Evolutionary conservation across 2,888 invertebrate species (phyloP).

Genomic region (Cephonodes hylas): DNA sequence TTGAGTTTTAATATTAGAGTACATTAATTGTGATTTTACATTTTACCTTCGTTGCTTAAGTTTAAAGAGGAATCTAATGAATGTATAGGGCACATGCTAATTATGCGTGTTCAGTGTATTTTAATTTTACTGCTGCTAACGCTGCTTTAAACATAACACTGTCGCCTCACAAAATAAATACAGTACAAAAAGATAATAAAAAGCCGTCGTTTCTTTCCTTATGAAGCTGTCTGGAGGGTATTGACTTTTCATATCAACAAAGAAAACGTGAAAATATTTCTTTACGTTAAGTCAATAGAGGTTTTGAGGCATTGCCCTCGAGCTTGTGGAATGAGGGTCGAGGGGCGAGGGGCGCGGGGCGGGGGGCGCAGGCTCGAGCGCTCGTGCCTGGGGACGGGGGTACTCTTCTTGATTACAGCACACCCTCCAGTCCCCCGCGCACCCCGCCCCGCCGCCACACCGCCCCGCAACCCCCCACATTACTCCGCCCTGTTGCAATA

Average conservation of each 20-base stretch:
- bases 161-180: not conserved
- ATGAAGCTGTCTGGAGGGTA: constrained; percentile 36
- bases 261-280: constrained; percentile 70
- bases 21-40: not conserved
- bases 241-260: constrained; percentile 67
- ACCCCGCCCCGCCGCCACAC: constrained; percentile 22
- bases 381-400: constrained; percentile 72
- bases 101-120: too few relatives aligned
- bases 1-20: constrained; percentile 21
- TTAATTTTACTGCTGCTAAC: too few relatives aligned
- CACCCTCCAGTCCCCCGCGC: constrained; percentile 49
- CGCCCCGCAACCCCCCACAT: constrained; percentile 28
- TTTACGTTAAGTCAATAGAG: constrained; percentile 76
- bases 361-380: constrained; percentile 42
- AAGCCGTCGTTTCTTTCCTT: not conserved
- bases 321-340: constrained; percentile 54
- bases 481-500: constrained; percentile 54
- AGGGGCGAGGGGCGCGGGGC: constrained; percentile 50
- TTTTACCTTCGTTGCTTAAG: not conserved
- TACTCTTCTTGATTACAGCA: constrained; percentile 82
- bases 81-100: too few relatives aligned
- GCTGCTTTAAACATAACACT: too few relatives aligned
- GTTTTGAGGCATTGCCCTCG: constrained; percentile 76
- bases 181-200: not conserved
- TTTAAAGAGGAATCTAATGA: too few relatives aligned